Evolutionary conservation across 2,888 invertebrate genomes (phyloP).

Genomic region (Drosophila yooni): DNA sequence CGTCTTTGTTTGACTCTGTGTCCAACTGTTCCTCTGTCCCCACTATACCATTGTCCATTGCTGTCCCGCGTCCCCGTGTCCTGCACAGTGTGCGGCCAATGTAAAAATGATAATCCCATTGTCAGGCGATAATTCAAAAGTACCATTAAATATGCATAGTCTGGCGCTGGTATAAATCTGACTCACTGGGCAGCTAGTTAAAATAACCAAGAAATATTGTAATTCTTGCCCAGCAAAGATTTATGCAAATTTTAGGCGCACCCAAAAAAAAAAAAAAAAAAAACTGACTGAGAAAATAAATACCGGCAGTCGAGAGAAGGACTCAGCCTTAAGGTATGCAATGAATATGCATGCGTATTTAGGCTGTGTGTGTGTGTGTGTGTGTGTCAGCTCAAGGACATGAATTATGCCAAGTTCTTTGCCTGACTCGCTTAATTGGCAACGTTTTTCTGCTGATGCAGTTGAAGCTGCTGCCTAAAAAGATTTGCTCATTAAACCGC

Average conservation of each 20-base stretch:
- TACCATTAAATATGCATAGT: constrained; percentile 60
- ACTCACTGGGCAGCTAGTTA: constrained; percentile 25
- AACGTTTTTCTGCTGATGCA: constrained; percentile 67
- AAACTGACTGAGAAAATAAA: constrained; percentile 39
- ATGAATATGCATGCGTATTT: constrained; percentile 60
- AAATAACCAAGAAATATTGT: constrained; percentile 67
- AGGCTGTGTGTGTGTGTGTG: constrained; percentile 3
- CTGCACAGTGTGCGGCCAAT: constrained; percentile 65
- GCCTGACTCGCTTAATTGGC: constrained; percentile 53
- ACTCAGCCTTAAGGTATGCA: constrained; percentile 43
- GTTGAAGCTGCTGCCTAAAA: constrained; percentile 39
- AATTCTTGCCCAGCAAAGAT: constrained; percentile 53
- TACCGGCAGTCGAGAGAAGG: constrained; percentile 28
- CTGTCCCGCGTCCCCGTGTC: constrained; percentile 18
- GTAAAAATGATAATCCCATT: constrained; percentile 85
- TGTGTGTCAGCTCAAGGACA: constrained; percentile 43
- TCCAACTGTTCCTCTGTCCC: constrained; percentile 5
- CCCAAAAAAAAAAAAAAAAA: constrained; percentile 12
- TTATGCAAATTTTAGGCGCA: constrained; percentile 66
- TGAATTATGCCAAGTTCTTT: constrained; percentile 65
- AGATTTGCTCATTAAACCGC: constrained; percentile 82
- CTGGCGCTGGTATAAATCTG: constrained; percentile 30
- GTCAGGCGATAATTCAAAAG: constrained; percentile 84
- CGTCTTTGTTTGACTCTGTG: not conserved
- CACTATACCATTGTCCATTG: constrained; percentile 20